phyloP scores from a whole-genome alignment of 2,113 vertebrate genomes.

The Capreolus pygargus region DNA sequence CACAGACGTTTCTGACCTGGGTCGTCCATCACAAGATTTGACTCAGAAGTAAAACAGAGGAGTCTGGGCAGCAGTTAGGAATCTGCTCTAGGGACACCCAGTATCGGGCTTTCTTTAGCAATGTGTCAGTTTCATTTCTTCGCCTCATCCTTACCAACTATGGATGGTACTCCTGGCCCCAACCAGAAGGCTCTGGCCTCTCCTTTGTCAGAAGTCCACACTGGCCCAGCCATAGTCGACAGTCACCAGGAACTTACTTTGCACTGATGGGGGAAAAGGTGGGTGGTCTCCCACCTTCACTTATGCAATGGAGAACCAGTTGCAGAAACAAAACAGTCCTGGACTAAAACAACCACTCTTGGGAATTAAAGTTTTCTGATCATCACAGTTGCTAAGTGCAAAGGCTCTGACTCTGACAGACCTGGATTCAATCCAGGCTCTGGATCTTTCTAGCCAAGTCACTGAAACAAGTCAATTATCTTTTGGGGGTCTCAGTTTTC shows the following conservation, averaged over 20 bases:
- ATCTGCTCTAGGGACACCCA: background rate
- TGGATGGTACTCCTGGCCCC: background rate
- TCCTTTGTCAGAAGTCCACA: background rate
- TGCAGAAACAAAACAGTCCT: background rate
- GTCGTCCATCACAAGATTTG: background rate
- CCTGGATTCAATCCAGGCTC: background rate
- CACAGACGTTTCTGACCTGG: constrained; percentile 13
- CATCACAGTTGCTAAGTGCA: background rate
- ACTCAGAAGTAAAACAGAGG: background rate
- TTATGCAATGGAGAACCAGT: background rate
- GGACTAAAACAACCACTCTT: background rate
- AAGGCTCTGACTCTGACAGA: background rate
- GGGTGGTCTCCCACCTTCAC: background rate
- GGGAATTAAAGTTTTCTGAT: background rate
- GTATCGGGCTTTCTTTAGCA: background rate
- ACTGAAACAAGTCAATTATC: background rate
- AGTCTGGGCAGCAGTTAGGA: background rate
- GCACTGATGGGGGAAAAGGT: background rate
- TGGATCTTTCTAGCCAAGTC: background rate
- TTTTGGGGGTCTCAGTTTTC: background rate
- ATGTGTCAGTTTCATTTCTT: background rate
- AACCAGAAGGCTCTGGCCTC: background rate
- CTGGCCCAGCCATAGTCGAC: background rate
- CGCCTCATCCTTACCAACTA: background rate
- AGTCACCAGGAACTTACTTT: background rate